A percentile compares a stretch with the other conserved stretches of the same genome.
Evolutionary conservation across 2,888 invertebrate genomes (phyloP).

Genomic region (Ichneumoninae sp.): DNA sequence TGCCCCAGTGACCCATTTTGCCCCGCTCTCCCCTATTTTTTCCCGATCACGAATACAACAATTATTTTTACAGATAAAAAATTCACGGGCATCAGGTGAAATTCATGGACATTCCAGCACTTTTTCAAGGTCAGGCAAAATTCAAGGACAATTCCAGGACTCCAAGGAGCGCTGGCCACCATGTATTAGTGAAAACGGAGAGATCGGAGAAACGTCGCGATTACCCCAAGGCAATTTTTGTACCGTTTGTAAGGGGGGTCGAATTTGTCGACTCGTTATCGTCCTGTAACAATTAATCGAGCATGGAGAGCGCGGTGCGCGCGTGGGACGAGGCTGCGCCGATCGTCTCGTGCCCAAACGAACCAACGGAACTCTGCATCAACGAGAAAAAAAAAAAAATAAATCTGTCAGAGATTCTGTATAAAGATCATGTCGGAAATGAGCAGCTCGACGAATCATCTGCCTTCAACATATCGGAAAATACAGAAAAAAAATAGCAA

Average conservation of each 20-base stretch:
- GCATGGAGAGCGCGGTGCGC: slow-evolving; percentile 25
- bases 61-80: too few species aligned
- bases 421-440: slow-evolving; percentile 38
- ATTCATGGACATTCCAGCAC: too few species aligned
- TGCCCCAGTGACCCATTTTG: too few species aligned
- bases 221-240: background rate
- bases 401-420: slow-evolving; percentile 20
- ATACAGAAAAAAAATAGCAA: slow-evolving; percentile 6
- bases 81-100: too few species aligned
- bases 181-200: too few species aligned
- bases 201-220: too few species aligned
- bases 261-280: slow-evolving; percentile 44
- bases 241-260: background rate
- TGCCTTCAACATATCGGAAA: slow-evolving; percentile 18
- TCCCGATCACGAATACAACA: too few species aligned
- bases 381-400: background rate
- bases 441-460: background rate
- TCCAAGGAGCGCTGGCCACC: too few species aligned
- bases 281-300: slow-evolving; percentile 57
- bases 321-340: slow-evolving; percentile 42
- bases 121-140: too few species aligned
- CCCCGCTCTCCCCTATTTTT: too few species aligned
- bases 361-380: background rate
- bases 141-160: too few species aligned
- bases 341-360: background rate